Conservation (phyloP, 2,797 vertebrate genomes). For the Halcyon leucocephala region DNA sequence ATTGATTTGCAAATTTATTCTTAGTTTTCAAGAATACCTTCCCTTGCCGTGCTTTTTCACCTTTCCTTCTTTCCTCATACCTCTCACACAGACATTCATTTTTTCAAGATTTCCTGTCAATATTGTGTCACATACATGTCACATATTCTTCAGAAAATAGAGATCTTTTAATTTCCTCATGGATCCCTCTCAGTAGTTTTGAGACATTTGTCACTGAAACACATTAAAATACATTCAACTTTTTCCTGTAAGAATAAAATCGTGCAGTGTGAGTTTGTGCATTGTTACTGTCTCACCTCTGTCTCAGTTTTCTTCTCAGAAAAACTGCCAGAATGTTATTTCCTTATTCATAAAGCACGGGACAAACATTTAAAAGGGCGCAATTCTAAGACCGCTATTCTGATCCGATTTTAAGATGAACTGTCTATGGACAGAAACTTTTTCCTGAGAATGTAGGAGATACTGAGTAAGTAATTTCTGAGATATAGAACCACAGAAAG, state of each 20-base stretch:
- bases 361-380: neutral
- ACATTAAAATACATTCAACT: neutral
- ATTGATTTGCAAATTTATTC: neutral
- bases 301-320: neutral
- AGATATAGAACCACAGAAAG: neutral
- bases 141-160: neutral
- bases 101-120: neutral
- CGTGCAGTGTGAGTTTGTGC: neutral
- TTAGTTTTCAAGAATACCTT: neutral
- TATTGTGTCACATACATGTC: neutral
- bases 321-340: neutral
- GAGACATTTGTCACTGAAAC: neutral
- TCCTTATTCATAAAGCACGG: neutral
- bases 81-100: fast-evolving
- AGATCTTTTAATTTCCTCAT: neutral
- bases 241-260: neutral
- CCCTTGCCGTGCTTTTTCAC: neutral
- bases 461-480: neutral
- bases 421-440: neutral
- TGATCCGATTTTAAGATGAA: neutral
- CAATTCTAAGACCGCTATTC: neutral
- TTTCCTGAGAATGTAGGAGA: neutral
- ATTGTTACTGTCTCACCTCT: neutral
- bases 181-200: neutral
- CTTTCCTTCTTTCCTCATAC: neutral